Conservation (phyloP, 2,797 vertebrate species). For the Enteromius viviparus region DNA sequence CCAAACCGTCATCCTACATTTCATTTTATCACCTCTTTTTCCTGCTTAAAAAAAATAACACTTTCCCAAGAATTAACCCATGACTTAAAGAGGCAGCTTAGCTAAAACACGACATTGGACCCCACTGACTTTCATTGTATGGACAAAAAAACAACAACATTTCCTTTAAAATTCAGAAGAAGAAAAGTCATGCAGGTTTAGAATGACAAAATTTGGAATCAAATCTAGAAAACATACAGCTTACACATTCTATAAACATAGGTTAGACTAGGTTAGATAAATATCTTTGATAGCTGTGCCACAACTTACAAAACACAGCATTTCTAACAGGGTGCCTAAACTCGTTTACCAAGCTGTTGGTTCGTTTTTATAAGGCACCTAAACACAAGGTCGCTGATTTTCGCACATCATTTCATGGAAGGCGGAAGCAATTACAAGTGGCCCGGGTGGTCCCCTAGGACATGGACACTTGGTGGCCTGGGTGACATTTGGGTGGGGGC, state of each 20-base stretch:
- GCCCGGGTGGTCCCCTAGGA: conserved; percentile 71
- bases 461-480: conserved; percentile 70
- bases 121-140: background rate
- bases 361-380: conserved; percentile 9
- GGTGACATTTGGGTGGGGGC: conserved; percentile 66
- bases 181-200: background rate
- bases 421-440: conserved; percentile 76
- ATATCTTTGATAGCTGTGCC: background rate
- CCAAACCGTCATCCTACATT: conserved; percentile 71
- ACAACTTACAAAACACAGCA: background rate
- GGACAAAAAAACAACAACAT: background rate
- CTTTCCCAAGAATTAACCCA: conserved; percentile 62
- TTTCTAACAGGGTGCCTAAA: background rate
- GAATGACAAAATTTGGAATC: background rate
- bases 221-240: background rate
- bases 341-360: background rate
- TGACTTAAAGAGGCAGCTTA: conserved; percentile 43
- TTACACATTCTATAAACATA: background rate
- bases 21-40: conserved; percentile 73
- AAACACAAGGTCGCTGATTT: conserved; percentile 20
- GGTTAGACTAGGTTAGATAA: background rate
- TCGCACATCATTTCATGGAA: conserved; percentile 59
- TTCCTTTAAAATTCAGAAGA: background rate
- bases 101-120: background rate
- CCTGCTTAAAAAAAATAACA: conserved; percentile 58